Evolutionary conservation across 2,888 invertebrate species (phyloP), one percentile per base, ranked within the genome.

Genomic region (Epistrophella euchroma): DNA sequence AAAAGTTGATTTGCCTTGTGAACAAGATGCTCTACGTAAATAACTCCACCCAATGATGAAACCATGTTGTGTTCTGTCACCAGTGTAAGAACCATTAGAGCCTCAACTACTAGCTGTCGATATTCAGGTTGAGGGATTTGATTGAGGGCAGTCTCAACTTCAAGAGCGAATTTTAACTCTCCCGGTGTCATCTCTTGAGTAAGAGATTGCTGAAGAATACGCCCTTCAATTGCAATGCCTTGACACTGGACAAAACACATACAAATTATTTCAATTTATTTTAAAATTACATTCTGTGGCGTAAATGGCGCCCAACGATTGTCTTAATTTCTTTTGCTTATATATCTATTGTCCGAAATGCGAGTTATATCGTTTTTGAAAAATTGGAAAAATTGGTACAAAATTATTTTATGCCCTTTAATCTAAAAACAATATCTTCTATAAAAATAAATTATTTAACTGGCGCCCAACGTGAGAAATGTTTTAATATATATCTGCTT

Each of bases 171-270:
- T 93, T 99, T 99, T 89, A 99, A 93, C 93, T 99, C 99, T 52
- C 98, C 98, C 0, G 98, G 95, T 0, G 99, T 99, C 99, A 99
- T 99, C 95, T 99, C 99, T 93, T 98, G 98, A 0, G 99, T 99
- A 70, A 99, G 93, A 92, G 97, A 97, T 90, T 98, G 98, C 73
- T 97, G 97, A 25, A 99, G 93, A 32, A 97, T 94, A 91, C 97
- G 96, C 1, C 97, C 98, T 92, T 98, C 98, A 88, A 99, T 98
- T 10, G 97, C 96, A 72, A 99, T 93, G 2, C 98, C 99, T 94
- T 98, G 97, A 90, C 98, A 98, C 96, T 96, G 90, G 77, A 93
- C 93, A 25, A 4, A 28, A 5, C 4, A 7, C 4, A 52, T 1
- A 11, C 2, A 52, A 15, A 52, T 9, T 15, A 13, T 50, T 22